Evolutionary conservation across 1,140 invertebrate species (phyloP), one percentile per base, ranked within the genome.

Genomic region (Bilobella aurantiaca): DNA sequence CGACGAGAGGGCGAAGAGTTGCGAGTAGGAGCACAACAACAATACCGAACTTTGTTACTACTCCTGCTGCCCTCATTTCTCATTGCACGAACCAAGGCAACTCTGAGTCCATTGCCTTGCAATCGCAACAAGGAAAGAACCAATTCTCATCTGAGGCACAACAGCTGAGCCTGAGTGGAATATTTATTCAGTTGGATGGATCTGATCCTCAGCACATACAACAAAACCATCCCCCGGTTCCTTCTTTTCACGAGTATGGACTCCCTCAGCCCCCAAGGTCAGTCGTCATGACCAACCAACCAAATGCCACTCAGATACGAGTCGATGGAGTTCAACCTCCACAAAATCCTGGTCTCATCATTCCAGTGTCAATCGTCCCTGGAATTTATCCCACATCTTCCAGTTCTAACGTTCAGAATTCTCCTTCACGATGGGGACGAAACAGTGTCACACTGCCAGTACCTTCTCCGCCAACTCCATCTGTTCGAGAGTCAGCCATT

Each of bases 371-470:
- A n/a, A n/a, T n/a, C n/a, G n/a, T n/a, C 12, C 49, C 49, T 18
- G 12, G 23, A 23, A 12, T 23, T 18, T 3, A 5, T 23, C 49
- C 23, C 49, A 8, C 49, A 12, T 23, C n/a, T n/a, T n/a, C 49
- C 49, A 53, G 49, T 23, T 53, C 21, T 23, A 53, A 23, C 23
- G 25, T 42, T 42, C 8, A 64, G 66, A n/a, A n/a, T n/a, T n/a
- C n/a, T n/a, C n/a, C n/a, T n/a, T 60, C 63, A 68, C 64, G 64
- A 61, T 29, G 34, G 12, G 64, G 63, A 34, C 30, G 57, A 49
- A 67, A 67, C 42, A 37, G 28, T 47, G 61, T 60, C 3, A 60
- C 59, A 25, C 67, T 65, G 16, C 63, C 63, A 46, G 47, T 65
- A 16, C 63, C 58, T 29, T 68, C 67, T 2, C 57, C 66, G 18